These are phyloP conservation scores for Amiota minor DNA, from an alignment of 2,888 invertebrate species.

Conservation along the genomic window DNA sequence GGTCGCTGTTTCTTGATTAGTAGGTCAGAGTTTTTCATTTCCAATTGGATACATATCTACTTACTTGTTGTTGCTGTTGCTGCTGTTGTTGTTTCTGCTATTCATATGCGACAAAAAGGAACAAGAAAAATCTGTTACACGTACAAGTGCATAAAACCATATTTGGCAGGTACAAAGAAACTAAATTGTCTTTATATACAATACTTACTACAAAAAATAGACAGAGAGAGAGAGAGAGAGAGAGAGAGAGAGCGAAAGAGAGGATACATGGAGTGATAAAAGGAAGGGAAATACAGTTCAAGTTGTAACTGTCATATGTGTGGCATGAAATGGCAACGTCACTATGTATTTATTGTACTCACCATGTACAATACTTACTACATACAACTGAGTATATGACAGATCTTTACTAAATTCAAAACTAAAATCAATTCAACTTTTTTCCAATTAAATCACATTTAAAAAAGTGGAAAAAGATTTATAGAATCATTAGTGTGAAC, in stretches of 20 bases:
- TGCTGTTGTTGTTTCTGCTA: background rate
- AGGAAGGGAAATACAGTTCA: no score
- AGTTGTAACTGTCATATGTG: no score
- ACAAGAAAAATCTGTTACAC: conserved; percentile 52
- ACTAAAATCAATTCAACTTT: no score
- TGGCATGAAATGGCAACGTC: no score
- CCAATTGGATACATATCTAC: conserved; percentile 59
- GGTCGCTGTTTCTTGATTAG: conserved; percentile 59
- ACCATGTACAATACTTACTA: no score
- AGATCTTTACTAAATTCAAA: no score
- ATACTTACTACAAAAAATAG: conserved; percentile 19
- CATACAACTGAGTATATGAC: no score
- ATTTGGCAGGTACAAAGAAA: conserved; percentile 51
- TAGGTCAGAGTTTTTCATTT: conserved; percentile 67
- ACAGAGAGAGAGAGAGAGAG: background rate
- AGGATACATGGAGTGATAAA: background rate
- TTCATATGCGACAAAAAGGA: conserved; percentile 18
- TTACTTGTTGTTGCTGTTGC: background rate
- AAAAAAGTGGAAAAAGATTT: no score
- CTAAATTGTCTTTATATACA: conserved; percentile 34
- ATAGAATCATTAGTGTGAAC: no score
- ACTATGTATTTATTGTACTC: no score
- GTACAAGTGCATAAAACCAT: conserved; percentile 55
- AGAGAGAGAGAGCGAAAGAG: background rate
- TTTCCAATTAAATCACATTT: no score